A percentile compares a stretch with the other conserved stretches of the same genome.
These are phyloP conservation scores for Euplexia lucipara DNA, from an alignment of 2,888 invertebrate species.

Conservation along the genomic window DNA sequence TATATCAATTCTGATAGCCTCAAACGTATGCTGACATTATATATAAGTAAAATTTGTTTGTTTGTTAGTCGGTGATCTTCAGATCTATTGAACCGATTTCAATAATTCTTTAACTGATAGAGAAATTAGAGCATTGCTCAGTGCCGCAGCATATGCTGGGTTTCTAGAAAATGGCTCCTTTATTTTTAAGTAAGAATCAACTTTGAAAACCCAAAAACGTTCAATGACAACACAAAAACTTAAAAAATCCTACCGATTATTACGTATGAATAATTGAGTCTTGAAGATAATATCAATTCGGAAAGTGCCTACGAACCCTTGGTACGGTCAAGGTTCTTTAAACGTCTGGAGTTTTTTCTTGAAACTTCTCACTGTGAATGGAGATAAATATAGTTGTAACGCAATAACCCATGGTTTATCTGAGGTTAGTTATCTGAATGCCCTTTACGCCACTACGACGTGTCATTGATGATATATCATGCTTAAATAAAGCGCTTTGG, in stretches of 20 bases:
- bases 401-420: constrained; percentile 29
- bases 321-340: constrained; percentile 10
- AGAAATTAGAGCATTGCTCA: too few species aligned
- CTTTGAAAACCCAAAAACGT: constrained; percentile 1
- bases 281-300: constrained; percentile 28
- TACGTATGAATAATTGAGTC: constrained; percentile 23
- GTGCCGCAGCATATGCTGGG: too few species aligned
- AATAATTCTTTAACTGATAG: too few species aligned
- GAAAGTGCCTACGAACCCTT: constrained; percentile 28
- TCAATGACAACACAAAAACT: neutral
- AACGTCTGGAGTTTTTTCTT: constrained; percentile 22
- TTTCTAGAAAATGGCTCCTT: too few species aligned
- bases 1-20: too few species aligned
- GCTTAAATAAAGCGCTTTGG: neutral
- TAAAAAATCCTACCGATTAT: constrained; percentile 15
- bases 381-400: constrained; percentile 28
- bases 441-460: constrained; percentile 31
- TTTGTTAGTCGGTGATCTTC: too few species aligned
- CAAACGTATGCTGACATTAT: too few species aligned
- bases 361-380: constrained; percentile 32
- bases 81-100: too few species aligned
- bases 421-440: constrained; percentile 39
- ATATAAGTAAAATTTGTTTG: too few species aligned
- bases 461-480: neutral
- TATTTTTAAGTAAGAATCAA: neutral